A percentile compares a stretch with the other conserved stretches of the same genome.
Conservation (phyloP, 2,113 vertebrate species). For the Barnardius zonarius region DNA sequence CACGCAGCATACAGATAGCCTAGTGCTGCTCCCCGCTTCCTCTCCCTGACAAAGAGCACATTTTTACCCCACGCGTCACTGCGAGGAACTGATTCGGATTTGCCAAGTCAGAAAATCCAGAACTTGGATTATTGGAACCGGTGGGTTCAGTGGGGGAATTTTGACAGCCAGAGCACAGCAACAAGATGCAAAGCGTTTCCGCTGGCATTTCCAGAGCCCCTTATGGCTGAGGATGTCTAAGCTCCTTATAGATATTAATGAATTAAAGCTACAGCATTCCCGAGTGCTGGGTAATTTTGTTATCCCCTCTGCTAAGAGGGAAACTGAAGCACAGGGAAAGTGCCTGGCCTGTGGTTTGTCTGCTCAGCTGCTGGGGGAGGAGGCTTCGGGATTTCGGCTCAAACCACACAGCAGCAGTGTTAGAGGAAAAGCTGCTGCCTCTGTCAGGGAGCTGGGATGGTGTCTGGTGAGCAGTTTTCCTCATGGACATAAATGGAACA, state of each 20-base stretch:
- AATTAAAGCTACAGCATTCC: conserved; percentile 42
- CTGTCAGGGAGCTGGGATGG: fast-evolving
- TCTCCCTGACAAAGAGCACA: background rate
- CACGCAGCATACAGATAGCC: background rate
- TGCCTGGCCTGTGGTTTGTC: background rate
- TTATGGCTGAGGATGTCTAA: background rate
- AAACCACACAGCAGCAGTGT: background rate
- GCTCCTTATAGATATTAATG: conserved; percentile 26
- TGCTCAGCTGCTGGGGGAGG: background rate
- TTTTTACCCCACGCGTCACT: background rate
- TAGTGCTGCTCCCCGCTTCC: background rate
- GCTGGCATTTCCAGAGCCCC: background rate
- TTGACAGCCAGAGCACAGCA: background rate
- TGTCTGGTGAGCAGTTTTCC: background rate
- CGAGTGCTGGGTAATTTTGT: conserved; percentile 24
- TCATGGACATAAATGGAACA: background rate
- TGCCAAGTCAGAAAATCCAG: background rate
- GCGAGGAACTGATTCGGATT: background rate
- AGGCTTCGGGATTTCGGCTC: background rate
- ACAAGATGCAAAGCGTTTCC: background rate
- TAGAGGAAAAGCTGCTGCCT: background rate
- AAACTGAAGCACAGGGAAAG: conserved; percentile 10
- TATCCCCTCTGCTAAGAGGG: conserved; percentile 6
- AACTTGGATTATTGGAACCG: background rate
- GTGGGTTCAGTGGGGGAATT: background rate